These are phyloP conservation scores for Echinops telfairi DNA, from an alignment of 2,113 vertebrate species.

Conservation along the genomic window DNA sequence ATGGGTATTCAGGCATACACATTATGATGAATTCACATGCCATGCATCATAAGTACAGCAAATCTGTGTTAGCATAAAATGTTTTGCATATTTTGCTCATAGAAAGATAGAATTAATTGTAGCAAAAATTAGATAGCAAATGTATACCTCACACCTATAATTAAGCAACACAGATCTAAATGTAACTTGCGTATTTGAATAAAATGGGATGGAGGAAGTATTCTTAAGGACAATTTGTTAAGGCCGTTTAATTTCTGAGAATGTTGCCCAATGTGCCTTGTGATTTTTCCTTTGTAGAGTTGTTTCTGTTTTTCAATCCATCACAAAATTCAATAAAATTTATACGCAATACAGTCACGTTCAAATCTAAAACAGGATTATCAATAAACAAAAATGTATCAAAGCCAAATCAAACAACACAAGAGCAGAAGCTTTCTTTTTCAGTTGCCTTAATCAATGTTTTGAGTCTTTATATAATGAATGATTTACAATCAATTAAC, in stretches of 20 bases:
- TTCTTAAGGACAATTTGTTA: background rate
- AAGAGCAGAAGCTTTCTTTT: background rate
- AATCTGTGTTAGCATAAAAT: conserved; percentile 49
- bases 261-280: background rate
- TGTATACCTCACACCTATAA: background rate
- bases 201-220: background rate
- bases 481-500: conserved; percentile 16
- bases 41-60: background rate
- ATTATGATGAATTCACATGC: conserved; percentile 30
- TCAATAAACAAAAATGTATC: background rate
- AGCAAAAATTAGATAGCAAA: background rate
- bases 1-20: background rate
- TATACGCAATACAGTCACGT: conserved; percentile 42
- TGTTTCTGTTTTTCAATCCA: background rate
- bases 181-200: conserved; percentile 21
- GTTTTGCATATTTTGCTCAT: conserved; percentile 50
- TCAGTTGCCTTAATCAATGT: background rate
- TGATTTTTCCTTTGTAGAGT: conserved; percentile 39
- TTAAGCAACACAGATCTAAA: conserved; percentile 32
- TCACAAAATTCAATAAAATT: conserved; percentile 17
- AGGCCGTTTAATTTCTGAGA: conserved; percentile 21
- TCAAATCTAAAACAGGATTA: conserved; percentile 22
- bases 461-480: background rate
- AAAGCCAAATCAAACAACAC: background rate
- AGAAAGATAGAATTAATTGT: conserved; percentile 56